Conservation (phyloP, 1,140 invertebrate species). For the Hyposmocoma kahamanoa region DNA sequence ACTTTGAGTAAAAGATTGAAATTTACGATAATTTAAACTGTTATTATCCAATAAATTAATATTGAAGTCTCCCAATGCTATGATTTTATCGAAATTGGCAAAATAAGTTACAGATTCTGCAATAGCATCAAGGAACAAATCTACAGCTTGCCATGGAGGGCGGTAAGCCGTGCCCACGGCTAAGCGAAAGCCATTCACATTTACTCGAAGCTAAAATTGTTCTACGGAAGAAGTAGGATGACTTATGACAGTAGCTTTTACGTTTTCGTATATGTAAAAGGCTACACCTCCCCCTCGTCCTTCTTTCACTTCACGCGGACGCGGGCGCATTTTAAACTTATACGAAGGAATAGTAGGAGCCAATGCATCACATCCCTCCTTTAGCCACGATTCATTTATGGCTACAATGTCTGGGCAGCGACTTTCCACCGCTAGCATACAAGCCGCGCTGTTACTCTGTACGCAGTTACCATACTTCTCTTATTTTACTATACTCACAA, state of each 20-base stretch:
- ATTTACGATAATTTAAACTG: not conserved
- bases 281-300: not conserved
- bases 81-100: not conserved
- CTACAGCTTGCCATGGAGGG: not conserved
- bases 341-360: not conserved
- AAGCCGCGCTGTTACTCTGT: too few relatives aligned
- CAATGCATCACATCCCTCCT: not conserved
- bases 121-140: not conserved
- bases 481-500: too few relatives aligned
- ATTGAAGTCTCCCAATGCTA: not conserved
- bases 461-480: too few relatives aligned
- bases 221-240: not conserved
- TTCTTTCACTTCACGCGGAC: not conserved
- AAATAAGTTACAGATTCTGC: not conserved
- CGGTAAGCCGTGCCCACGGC: conserved; percentile 1
- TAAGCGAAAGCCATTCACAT: not conserved
- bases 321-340: not conserved
- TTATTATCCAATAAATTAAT: not conserved
- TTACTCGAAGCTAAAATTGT: not conserved
- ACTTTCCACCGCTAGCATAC: too few relatives aligned
- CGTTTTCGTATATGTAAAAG: not conserved
- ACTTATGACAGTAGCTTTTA: not conserved
- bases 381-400: conserved; percentile 1
- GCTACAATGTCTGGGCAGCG: not conserved
- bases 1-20: not conserved